Percentiles rank a stretch among this genome's conserved stretches.
Evolutionary conservation across 2,113 vertebrate genomes (phyloP).

Genomic region (Oceanites oceanicus): DNA sequence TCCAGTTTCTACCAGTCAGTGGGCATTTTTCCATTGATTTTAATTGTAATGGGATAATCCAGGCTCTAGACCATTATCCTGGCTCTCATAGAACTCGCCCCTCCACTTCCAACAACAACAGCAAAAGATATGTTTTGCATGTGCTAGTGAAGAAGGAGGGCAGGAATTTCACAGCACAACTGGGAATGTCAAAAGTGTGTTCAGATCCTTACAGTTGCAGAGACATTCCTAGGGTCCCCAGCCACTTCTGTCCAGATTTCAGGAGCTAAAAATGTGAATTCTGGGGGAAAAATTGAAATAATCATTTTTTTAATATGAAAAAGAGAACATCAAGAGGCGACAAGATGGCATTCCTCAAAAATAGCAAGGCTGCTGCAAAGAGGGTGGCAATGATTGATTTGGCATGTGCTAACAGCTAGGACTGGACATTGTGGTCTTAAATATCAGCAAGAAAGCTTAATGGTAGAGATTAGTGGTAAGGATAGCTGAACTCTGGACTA

Average conservation of each 20-base stretch:
- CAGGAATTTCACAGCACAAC: neutral
- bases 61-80: neutral
- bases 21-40: neutral
- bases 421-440: neutral
- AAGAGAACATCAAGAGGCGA: neutral
- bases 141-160: neutral
- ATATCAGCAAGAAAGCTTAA: neutral
- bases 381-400: neutral
- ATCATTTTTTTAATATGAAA: neutral
- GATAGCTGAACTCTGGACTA: neutral
- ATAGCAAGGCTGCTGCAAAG: neutral
- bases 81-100: neutral
- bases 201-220: neutral
- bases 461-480: neutral
- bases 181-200: neutral
- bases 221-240: neutral
- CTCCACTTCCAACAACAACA: neutral
- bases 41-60: neutral
- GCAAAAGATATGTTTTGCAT: neutral
- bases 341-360: neutral
- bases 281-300: neutral
- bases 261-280: neutral
- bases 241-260: neutral
- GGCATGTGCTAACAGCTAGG: neutral
- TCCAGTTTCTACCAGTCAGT: neutral